Evolutionary conservation across 2,113 vertebrate species (phyloP), one percentile per base, ranked within the genome.

Genomic region (Chloroceryle aenea): DNA sequence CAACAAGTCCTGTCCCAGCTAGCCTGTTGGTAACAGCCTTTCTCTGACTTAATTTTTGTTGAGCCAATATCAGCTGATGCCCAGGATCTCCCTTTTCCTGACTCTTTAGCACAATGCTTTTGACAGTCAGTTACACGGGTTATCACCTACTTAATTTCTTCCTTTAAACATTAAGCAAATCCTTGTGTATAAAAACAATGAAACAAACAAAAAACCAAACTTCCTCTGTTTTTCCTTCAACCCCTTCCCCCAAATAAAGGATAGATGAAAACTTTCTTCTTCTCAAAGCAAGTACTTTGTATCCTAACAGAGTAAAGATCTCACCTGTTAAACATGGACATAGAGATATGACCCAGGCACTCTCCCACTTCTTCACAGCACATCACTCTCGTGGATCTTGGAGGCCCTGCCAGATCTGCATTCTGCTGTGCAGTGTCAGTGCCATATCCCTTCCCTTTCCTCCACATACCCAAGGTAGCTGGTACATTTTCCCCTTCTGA

Each of bases 41-140:
- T 55, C 63, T 71, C 32, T 9, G 8, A 17, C 30, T 32, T 47
- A 20, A 55, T n/a, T 67, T 73, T 27, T 45, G 18, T 32, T 66
- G 34, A 67, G 48, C n/a, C 23, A 38, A 72, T 32, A 45, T 25
- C 73, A 88, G 48, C 66, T 80, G 84, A 30, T 53, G 89, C 67
- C 81, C 16, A 2, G 48, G 55, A 77, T 97, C 91, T 93, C 89
- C 85, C 53, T 90, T 93, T 78, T 82, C 92, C 93, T 52, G 13
- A 62, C 63, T 97, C 93, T 96, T 96, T 85, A 97, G 83, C 9
- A 40, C 48, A 53, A 36, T 6, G 1, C 21, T 76, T 92, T 61
- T 89, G 67, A 87, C 32, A 7, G 14, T 64, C 72, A 62, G 13
- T 61, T 86, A 50, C 50, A 23, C 8, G 14, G 68, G 52, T 29